A percentile compares a stretch with the other conserved stretches of the same genome.
These are phyloP conservation scores for Dynastes grantii DNA, from an alignment of 2,888 invertebrate species.

Conservation along the genomic window DNA sequence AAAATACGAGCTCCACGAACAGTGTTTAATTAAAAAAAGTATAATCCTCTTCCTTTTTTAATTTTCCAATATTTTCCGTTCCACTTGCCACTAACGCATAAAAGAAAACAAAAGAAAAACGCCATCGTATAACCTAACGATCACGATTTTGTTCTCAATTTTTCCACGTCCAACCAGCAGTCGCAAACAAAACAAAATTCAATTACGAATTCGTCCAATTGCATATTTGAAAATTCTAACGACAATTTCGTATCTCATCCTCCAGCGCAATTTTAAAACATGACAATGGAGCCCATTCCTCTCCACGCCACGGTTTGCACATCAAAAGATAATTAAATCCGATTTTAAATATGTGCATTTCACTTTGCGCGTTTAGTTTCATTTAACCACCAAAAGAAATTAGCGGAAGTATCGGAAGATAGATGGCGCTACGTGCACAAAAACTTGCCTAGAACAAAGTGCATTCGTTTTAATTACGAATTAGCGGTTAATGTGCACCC, in stretches of 20 bases:
- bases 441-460: neutral
- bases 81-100: neutral
- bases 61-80: too few relatives aligned
- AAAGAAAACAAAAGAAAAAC: neutral
- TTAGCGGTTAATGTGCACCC: neutral
- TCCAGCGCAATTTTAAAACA: neutral
- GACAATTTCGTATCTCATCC: neutral
- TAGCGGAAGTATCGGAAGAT: neutral
- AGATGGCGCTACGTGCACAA: neutral
- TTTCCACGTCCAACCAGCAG: neutral
- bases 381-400: neutral
- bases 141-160: neutral
- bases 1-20: too few relatives aligned
- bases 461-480: conserved; percentile 35
- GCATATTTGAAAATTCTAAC: neutral
- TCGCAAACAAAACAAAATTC: conserved; percentile 2
- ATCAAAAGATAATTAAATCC: neutral
- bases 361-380: neutral
- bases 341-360: conserved; percentile 7
- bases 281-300: neutral
- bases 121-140: neutral
- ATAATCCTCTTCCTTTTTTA: too few relatives aligned
- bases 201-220: conserved; percentile 4
- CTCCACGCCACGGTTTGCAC: too few relatives aligned
- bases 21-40: too few relatives aligned